phyloP scores from a whole-genome alignment of 2,888 invertebrate species.

The Corythucha ciliata region DNA sequence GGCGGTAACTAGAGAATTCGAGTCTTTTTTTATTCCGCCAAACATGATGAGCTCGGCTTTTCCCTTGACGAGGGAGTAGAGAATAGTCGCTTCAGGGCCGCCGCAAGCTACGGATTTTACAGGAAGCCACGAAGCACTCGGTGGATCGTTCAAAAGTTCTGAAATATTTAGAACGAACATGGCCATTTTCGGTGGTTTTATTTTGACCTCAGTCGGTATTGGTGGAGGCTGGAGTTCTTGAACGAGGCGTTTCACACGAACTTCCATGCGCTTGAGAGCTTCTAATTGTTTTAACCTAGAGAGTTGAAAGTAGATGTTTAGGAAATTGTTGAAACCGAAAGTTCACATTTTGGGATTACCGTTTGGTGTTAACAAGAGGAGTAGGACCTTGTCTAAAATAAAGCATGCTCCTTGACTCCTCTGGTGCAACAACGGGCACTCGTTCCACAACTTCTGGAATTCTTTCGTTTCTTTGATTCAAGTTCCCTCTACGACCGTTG shows the following conservation, averaged over 20 bases:
- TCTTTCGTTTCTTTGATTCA: constrained; percentile 10
- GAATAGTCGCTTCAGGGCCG: constrained; percentile 78
- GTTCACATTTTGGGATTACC: not conserved
- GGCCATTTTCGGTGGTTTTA: constrained; percentile 56
- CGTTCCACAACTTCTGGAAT: not conserved
- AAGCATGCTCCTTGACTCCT: not conserved
- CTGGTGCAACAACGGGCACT: no score
- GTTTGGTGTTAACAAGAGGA: not conserved
- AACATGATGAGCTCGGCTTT: constrained; percentile 90
- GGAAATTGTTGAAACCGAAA: constrained; percentile 1
- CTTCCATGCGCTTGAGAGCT: constrained; percentile 56
- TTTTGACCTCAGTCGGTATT: constrained; percentile 43
- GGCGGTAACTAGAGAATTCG: constrained; percentile 25
- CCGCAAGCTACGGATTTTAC: constrained; percentile 57
- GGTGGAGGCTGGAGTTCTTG: constrained; percentile 42
- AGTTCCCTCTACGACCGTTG: constrained; percentile 47
- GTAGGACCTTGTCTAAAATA: not conserved
- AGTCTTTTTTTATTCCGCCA: constrained; percentile 84
- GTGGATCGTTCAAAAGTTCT: constrained; percentile 54
- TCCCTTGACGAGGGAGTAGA: constrained; percentile 81
- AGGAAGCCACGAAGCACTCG: constrained; percentile 59
- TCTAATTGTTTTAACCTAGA: constrained; percentile 52
- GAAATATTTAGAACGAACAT: constrained; percentile 81
- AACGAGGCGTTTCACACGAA: constrained; percentile 45
- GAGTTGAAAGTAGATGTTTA: not conserved